Conservation (phyloP, 2,888 invertebrate genomes). For the Pollenia angustigena region DNA sequence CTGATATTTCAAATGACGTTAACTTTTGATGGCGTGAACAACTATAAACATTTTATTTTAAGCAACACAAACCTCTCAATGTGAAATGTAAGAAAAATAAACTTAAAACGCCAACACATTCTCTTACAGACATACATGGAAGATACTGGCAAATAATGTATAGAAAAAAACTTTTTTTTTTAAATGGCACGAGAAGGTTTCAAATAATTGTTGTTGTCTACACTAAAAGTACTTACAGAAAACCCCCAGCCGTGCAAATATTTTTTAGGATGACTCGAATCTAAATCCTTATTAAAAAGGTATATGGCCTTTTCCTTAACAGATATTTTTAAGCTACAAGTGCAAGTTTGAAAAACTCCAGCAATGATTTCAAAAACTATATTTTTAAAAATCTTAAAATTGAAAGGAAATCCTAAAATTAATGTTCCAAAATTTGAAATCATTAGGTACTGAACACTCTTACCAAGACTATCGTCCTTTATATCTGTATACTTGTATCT, state of each 20-base stretch:
- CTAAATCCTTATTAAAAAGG: neutral
- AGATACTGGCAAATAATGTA: neutral
- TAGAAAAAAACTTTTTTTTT: neutral
- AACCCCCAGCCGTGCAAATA: slow-evolving; percentile 5
- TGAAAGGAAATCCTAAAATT: no score
- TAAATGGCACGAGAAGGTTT: slow-evolving; percentile 7
- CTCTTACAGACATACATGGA: slow-evolving; percentile 14
- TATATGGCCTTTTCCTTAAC: no score
- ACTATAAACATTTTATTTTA: slow-evolving; percentile 58
- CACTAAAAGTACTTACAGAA: slow-evolving; percentile 1
- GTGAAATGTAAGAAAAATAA: slow-evolving; percentile 23
- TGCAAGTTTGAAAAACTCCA: no score
- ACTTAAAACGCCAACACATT: slow-evolving; percentile 52
- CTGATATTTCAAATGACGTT: slow-evolving; percentile 69
- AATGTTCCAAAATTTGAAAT: neutral
- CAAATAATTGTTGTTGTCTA: slow-evolving; percentile 22
- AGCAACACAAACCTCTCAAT: slow-evolving; percentile 25
- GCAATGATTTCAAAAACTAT: no score
- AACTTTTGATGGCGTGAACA: slow-evolving; percentile 61
- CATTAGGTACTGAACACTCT: neutral
- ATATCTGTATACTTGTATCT: neutral
- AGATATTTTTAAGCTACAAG: no score
- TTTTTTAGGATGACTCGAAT: slow-evolving; percentile 4
- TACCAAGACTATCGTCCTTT: neutral
- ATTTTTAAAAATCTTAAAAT: no score